Conservation (phyloP, 2,113 vertebrate genomes). For the Cricetomys ansorgei region DNA sequence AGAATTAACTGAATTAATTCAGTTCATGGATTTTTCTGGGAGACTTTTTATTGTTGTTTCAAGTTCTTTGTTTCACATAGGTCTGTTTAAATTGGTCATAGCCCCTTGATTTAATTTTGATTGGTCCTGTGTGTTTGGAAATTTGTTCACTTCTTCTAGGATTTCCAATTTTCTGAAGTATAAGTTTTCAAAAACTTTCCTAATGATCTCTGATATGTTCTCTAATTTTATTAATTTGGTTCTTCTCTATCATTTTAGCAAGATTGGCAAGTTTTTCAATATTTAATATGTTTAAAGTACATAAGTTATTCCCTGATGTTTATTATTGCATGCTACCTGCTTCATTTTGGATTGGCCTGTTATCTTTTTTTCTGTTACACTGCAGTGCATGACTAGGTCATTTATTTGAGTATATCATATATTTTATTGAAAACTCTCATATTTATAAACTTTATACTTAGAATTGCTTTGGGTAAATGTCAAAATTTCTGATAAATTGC, state of each 20-base stretch:
- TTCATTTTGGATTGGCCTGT: background rate
- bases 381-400: background rate
- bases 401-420: background rate
- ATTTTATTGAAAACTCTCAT: background rate
- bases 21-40: background rate
- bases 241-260: background rate
- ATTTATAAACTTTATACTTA: background rate
- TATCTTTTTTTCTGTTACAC: background rate
- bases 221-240: background rate
- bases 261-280: background rate
- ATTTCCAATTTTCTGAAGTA: background rate
- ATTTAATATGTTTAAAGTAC: no score
- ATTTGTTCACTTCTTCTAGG: background rate
- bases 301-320: background rate
- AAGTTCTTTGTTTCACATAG: background rate
- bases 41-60: background rate
- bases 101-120: background rate
- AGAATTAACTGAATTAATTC: background rate
- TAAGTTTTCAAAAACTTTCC: background rate
- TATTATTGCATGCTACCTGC: background rate
- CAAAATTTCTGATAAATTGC: background rate
- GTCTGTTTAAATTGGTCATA: background rate
- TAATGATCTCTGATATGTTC: background rate
- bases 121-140: background rate
- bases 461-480: rapidly evolving